Conservation (phyloP, 2,888 invertebrate genomes). For the Girardia tigrina region DNA sequence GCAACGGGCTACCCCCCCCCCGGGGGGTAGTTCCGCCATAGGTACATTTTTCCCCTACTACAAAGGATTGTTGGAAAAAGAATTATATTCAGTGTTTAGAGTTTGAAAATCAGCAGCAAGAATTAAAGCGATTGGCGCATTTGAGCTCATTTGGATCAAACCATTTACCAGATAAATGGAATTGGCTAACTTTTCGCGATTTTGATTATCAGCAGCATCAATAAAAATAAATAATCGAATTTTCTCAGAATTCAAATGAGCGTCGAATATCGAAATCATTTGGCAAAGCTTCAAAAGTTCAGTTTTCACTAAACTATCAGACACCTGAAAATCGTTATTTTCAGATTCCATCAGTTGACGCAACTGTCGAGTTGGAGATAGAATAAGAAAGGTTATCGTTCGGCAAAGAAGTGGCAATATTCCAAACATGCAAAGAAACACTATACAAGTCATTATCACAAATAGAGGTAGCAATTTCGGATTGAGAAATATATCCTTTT, state of each 20-base stretch:
- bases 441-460: background rate
- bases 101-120: background rate
- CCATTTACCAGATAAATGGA: background rate
- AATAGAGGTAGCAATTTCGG: background rate
- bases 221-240: background rate
- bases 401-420: background rate
- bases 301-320: background rate
- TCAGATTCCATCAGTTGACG: background rate
- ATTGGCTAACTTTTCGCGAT: background rate
- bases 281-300: background rate
- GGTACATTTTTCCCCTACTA: no score
- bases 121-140: background rate
- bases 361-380: background rate
- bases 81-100: background rate
- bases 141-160: background rate
- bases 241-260: background rate
- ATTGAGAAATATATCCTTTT: background rate
- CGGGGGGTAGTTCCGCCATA: no score
- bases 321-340: background rate
- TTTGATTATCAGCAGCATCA: background rate
- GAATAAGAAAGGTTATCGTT: background rate
- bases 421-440: background rate
- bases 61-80: no score
- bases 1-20: no score
- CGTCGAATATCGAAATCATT: background rate